Percentiles rank a stretch among this genome's conserved stretches.
phyloP scores from a whole-genome alignment of 2,888 invertebrate genomes.

The Eristalis pertinax region DNA sequence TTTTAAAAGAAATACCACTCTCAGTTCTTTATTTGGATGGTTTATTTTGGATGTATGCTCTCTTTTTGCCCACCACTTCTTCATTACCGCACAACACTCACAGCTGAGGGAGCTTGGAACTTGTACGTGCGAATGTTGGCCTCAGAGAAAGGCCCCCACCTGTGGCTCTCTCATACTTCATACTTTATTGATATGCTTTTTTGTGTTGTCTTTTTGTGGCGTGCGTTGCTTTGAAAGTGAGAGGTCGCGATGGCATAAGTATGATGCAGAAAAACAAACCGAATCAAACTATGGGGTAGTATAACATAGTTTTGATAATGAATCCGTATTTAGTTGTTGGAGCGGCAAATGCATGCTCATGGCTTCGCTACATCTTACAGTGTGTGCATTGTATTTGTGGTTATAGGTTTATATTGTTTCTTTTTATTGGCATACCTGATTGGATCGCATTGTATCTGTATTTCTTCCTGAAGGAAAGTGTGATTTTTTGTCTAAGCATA shows the following conservation, averaged over 20 bases:
- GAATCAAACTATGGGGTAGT: slow-evolving; percentile 24
- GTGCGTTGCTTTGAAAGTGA: slow-evolving; percentile 44
- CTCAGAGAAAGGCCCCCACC: slow-evolving; percentile 65
- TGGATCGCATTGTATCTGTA: background rate
- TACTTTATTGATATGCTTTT: slow-evolving; percentile 22
- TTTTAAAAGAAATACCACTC: slow-evolving; percentile 62
- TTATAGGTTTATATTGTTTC: background rate
- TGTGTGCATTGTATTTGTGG: background rate
- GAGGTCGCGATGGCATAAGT: slow-evolving; percentile 61
- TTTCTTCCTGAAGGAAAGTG: background rate
- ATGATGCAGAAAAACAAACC: slow-evolving; percentile 45
- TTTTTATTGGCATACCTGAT: background rate
- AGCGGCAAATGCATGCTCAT: background rate
- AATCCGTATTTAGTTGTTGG: slow-evolving; percentile 22
- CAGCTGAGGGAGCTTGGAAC: slow-evolving; percentile 26
- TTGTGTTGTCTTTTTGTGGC: background rate
- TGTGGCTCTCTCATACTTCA: slow-evolving; percentile 44
- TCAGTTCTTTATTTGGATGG: slow-evolving; percentile 25
- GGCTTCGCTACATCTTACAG: background rate
- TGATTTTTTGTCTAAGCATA: background rate
- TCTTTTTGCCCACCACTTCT: slow-evolving; percentile 51
- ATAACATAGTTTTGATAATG: slow-evolving; percentile 56
- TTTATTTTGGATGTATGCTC: slow-evolving; percentile 58
- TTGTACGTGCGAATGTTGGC: slow-evolving; percentile 18
- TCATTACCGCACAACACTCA: slow-evolving; percentile 30